A percentile compares a stretch with the other conserved stretches of the same genome.
Evolutionary conservation across 2,113 vertebrate species (phyloP).

Genomic region (Ciconia stormi): DNA sequence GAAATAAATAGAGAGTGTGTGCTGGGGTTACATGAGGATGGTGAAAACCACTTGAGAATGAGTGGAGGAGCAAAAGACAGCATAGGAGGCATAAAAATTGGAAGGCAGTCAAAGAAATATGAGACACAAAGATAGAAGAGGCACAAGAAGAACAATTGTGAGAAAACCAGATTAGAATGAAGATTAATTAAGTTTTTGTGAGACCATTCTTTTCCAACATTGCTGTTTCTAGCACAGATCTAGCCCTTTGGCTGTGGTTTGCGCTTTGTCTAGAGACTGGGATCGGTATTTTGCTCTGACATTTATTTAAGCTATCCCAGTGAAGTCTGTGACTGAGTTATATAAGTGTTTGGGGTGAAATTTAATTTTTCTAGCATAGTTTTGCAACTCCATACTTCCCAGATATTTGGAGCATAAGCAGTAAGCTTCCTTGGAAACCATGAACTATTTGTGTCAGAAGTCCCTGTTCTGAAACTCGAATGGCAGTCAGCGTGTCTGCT

Average conservation of each 20-base stretch:
- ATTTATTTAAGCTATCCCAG: not conserved
- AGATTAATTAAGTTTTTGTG: not conserved
- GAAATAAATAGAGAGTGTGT: not conserved
- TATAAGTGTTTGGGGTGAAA: constrained; percentile 1
- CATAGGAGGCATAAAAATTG: not conserved
- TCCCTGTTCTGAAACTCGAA: not conserved
- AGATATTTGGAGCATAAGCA: constrained; percentile 27
- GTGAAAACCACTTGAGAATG: not conserved
- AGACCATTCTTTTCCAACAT: not conserved
- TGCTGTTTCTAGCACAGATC: not conserved
- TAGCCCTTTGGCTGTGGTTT: not conserved
- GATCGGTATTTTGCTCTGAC: not conserved
- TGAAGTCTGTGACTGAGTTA: not conserved
- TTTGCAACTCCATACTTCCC: not conserved
- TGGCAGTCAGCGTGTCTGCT: not conserved
- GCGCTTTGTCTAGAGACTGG: not conserved
- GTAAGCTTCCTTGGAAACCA: constrained; percentile 20
- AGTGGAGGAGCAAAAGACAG: not conserved
- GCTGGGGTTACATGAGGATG: not conserved
- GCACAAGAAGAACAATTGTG: not conserved
- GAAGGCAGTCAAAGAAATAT: not conserved
- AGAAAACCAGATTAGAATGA: not conserved
- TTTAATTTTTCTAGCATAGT: not conserved
- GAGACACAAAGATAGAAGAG: not conserved
- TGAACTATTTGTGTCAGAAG: not conserved